Evolutionary conservation across 2,113 vertebrate species (phyloP).

Genomic region (Xiphophorus couchianus): DNA sequence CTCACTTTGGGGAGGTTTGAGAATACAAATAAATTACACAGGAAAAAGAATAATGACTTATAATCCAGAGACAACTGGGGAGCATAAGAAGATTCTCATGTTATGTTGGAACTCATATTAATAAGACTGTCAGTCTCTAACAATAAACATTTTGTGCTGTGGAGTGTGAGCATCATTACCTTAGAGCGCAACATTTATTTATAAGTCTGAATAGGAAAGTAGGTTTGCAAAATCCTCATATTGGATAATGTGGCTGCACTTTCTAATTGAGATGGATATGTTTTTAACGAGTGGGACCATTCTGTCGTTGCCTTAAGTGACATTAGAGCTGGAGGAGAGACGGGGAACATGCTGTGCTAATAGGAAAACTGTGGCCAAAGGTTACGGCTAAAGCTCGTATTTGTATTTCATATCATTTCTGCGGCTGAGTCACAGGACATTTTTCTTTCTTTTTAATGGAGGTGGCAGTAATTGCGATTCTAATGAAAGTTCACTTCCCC

Average conservation of each 20-base stretch:
- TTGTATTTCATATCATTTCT: constrained; percentile 71
- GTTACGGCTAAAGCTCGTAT: constrained; percentile 67
- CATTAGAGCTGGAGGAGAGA: constrained; percentile 43
- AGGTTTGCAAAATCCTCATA: constrained; percentile 51
- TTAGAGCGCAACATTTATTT: constrained; percentile 60
- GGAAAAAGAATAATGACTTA: not conserved
- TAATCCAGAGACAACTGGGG: not conserved
- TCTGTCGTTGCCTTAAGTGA: constrained; percentile 56
- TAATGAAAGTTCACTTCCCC: constrained; percentile 60
- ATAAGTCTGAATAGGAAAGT: constrained; percentile 54
- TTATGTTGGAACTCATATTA: constrained; percentile 64
- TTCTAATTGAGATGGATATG: constrained; percentile 77
- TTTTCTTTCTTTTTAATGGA: constrained; percentile 57
- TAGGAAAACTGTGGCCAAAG: constrained; percentile 67
- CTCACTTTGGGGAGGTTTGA: not conserved
- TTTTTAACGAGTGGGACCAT: constrained; percentile 75
- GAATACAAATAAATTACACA: not conserved
- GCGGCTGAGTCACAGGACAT: constrained; percentile 36
- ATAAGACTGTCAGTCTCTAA: constrained; percentile 63
- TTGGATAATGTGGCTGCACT: constrained; percentile 68
- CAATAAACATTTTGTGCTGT: constrained; percentile 74
- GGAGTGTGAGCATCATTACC: constrained; percentile 69
- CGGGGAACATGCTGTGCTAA: constrained; percentile 47
- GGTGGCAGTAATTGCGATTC: constrained; percentile 63
- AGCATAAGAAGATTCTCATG: not conserved